phyloP scores from a whole-genome alignment of 2,797 vertebrate species.

The Alosa sapidissima region DNA sequence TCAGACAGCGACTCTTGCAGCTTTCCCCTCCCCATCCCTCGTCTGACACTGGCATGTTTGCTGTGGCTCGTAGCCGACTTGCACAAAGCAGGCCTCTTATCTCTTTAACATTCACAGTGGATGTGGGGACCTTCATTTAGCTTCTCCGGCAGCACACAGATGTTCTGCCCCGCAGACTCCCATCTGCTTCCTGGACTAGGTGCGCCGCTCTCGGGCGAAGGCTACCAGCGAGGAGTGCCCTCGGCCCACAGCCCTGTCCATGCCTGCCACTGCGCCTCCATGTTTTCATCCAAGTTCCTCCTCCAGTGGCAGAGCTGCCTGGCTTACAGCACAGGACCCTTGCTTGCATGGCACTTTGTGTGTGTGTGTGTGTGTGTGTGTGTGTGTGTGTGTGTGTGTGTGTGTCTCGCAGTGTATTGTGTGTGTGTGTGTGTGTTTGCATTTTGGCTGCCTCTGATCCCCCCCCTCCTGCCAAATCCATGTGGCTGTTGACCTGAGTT shows the following conservation, averaged over 20 bases:
- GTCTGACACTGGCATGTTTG: background rate
- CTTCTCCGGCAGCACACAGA: conserved; percentile 56
- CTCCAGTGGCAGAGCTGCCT: conserved; percentile 8
- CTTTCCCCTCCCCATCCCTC: background rate
- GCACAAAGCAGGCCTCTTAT: conserved; percentile 33
- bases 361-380: background rate
- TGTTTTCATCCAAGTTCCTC: background rate
- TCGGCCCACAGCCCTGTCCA: conserved; percentile 14
- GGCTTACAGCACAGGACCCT: background rate
- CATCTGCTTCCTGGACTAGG: conserved; percentile 57
- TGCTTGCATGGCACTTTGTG: conserved; percentile 2
- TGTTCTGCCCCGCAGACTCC: conserved; percentile 58
- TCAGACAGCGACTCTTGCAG: conserved; percentile 15
- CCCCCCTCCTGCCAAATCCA: background rate
- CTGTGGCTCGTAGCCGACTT: background rate
- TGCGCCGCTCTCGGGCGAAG: conserved; percentile 41
- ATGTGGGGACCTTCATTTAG: conserved; percentile 58
- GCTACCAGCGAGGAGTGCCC: conserved; percentile 45
- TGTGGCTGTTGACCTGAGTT: background rate
- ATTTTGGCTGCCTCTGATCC: background rate
- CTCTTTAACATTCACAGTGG: conserved; percentile 50
- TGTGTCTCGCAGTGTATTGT: background rate
- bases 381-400: conserved; percentile 1
- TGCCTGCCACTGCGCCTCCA: conserved; percentile 7
- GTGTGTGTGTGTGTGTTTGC: background rate